Evolutionary conservation across 2,888 invertebrate species (phyloP).

Genomic region (Automeris io): DNA sequence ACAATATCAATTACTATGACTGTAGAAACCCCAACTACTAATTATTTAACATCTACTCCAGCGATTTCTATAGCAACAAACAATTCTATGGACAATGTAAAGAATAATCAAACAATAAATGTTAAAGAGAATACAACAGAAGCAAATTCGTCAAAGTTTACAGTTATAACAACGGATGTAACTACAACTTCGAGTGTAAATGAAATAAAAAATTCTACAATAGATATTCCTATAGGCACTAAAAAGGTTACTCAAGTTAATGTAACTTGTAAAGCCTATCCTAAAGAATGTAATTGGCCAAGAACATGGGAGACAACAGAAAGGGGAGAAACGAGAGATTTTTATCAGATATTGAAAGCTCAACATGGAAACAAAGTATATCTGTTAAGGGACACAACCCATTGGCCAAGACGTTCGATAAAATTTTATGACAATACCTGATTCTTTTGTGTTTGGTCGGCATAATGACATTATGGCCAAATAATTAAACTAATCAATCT

Average conservation of each 20-base stretch:
- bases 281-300: conserved; percentile 42
- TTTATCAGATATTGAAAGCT: conserved; percentile 45
- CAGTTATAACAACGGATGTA: conserved; percentile 5
- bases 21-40: not conserved
- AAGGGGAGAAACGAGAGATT: conserved; percentile 52
- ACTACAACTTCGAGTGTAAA: conserved; percentile 6
- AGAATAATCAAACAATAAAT: not conserved
- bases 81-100: not conserved
- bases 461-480: conserved; percentile 13
- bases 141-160: conserved; percentile 3
- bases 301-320: conserved; percentile 58
- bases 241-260: not conserved
- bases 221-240: not conserved
- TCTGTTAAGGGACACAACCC: conserved; percentile 42
- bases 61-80: no score
- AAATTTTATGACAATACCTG: conserved; percentile 12
- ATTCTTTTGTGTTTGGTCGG: conserved; percentile 26
- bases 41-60: not conserved
- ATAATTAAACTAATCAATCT: not conserved
- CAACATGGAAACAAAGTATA: conserved; percentile 38
- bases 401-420: conserved; percentile 24
- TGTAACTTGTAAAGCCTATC: conserved; percentile 20
- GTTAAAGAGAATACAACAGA: not conserved
- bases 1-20: not conserved
- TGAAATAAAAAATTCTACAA: not conserved